phyloP scores from a whole-genome alignment of 2,797 vertebrate species.

The Lagorchestes hirsutus region DNA sequence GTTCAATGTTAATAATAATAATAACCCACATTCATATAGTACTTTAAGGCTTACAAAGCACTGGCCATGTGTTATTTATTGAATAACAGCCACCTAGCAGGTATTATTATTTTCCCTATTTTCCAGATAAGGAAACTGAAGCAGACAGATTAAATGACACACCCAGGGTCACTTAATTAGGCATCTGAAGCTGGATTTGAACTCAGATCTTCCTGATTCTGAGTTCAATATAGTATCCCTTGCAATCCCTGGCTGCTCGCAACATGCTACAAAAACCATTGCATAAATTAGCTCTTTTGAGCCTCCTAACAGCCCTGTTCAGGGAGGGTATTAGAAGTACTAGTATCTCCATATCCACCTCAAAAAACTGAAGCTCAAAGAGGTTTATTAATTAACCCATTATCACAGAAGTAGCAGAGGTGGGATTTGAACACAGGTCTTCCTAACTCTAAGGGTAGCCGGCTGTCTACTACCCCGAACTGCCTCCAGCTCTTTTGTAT shows the following conservation, averaged over 20 bases:
- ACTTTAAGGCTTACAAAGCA: background rate
- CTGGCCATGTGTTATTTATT: background rate
- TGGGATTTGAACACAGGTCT: background rate
- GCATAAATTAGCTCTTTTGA: background rate
- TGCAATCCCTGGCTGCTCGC: background rate
- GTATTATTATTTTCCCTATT: background rate
- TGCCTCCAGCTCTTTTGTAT: background rate
- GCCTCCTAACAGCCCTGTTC: background rate
- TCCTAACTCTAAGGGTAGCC: background rate
- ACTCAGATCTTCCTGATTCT: background rate
- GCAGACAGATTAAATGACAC: background rate
- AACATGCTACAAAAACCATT: background rate
- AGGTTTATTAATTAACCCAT: background rate
- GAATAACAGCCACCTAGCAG: background rate
- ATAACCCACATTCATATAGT: background rate
- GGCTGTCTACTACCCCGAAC: background rate
- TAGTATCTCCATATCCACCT: conserved; percentile 8
- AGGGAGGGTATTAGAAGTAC: background rate
- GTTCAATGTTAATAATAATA: background rate
- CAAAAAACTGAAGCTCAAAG: conserved; percentile 25
- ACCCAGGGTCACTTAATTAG: background rate
- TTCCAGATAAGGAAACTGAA: background rate
- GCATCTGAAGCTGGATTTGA: background rate
- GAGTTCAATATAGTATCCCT: background rate
- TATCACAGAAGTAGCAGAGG: background rate